Percentiles rank a stretch among this genome's conserved stretches.
Conservation (phyloP, 2,888 invertebrate genomes). For the Clistopyga incitator region DNA sequence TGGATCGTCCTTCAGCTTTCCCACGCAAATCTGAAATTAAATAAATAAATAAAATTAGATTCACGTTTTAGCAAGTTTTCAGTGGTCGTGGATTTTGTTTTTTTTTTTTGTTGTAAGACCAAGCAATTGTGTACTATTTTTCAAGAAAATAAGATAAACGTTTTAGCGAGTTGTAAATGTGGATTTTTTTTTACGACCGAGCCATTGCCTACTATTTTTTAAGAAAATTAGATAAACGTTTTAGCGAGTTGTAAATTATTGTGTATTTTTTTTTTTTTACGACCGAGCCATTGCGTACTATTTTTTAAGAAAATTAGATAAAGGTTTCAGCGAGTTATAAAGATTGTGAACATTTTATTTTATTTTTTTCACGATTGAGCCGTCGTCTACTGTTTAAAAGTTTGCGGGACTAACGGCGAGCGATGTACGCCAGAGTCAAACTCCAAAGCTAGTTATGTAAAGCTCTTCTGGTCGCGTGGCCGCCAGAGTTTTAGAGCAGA, state of each 20-base stretch:
- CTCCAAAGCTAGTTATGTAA: constrained; percentile 66
- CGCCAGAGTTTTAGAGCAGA: constrained; percentile 31
- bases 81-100: background rate
- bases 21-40: constrained; percentile 85
- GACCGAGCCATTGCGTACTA: background rate
- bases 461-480: constrained; percentile 64
- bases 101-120: background rate
- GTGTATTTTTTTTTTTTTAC: background rate
- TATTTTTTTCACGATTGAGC: background rate
- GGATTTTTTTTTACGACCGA: background rate
- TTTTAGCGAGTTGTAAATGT: background rate
- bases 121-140: constrained; percentile 17
- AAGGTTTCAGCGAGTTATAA: background rate
- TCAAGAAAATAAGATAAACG: too few relatives aligned
- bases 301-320: too few relatives aligned
- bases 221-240: too few relatives aligned
- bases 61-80: background rate
- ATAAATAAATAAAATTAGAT: background rate
- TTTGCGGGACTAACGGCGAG: constrained; percentile 16
- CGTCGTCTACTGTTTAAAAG: constrained; percentile 26
- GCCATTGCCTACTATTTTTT: constrained; percentile 17
- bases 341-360: background rate
- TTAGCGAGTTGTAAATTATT: too few relatives aligned
- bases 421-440: constrained; percentile 52
- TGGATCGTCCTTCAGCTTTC: constrained; percentile 86